These are phyloP conservation scores for Phalanger gymnotis DNA, from an alignment of 2,797 vertebrate genomes.

Conservation along the genomic window DNA sequence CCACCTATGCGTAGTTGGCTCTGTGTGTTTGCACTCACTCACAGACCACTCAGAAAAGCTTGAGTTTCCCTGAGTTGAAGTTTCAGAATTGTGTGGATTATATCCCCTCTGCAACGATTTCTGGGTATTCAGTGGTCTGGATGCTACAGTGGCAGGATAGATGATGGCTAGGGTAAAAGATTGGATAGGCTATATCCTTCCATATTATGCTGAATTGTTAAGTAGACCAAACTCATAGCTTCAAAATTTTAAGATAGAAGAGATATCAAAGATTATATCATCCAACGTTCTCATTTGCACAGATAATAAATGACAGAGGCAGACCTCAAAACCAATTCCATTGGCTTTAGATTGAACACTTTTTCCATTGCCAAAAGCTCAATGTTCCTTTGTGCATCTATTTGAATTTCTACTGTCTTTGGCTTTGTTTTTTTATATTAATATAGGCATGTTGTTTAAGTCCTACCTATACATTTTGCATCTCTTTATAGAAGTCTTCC, in stretches of 20 bases:
- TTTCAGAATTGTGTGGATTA: background rate
- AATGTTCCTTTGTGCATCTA: background rate
- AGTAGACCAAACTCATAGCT: background rate
- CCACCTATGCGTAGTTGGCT: background rate
- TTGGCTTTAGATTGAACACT: background rate
- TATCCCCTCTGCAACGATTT: background rate
- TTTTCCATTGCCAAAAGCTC: background rate
- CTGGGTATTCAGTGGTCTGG: background rate
- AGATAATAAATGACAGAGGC: background rate
- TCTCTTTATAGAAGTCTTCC: background rate
- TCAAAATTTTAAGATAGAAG: background rate
- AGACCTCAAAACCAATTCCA: background rate
- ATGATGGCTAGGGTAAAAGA: background rate
- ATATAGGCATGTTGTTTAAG: background rate
- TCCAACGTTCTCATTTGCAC: background rate
- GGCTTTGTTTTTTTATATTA: background rate
- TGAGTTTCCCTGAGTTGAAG: background rate
- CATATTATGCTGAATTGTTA: background rate
- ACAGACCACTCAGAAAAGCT: background rate
- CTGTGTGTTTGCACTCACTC: background rate
- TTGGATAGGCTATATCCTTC: background rate
- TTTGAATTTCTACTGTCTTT: background rate
- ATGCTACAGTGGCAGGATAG: background rate
- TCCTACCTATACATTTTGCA: background rate
- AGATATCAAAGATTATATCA: background rate